Evolutionary conservation across 2,113 vertebrate genomes (phyloP).

Genomic region (Eubucco bourcierii): DNA sequence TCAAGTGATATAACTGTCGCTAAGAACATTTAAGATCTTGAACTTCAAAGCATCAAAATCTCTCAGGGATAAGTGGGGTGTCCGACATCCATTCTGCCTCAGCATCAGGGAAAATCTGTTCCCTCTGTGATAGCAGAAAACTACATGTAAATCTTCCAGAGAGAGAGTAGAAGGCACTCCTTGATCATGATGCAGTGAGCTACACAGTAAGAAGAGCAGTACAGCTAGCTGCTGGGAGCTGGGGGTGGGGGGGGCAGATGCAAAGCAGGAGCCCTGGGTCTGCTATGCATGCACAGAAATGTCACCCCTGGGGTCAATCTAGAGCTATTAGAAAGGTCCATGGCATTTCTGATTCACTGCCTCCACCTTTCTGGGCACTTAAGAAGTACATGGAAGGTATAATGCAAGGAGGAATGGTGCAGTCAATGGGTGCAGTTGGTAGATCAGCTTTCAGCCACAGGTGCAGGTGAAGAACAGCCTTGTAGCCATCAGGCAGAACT

Average conservation of each 20-base stretch:
- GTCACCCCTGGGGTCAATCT: fast-evolving
- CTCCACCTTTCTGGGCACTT: neutral
- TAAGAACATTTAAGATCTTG: neutral
- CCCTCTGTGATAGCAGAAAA: neutral
- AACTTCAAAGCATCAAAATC: slow-evolving; percentile 46
- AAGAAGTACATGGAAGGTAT: neutral
- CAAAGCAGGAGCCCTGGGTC: neutral
- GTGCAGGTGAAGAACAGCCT: neutral
- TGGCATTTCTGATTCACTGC: neutral
- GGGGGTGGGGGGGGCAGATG: neutral
- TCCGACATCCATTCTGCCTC: neutral
- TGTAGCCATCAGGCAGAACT: neutral
- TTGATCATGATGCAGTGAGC: neutral
- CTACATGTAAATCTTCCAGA: neutral
- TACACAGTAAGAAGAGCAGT: fast-evolving
- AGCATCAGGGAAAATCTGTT: neutral
- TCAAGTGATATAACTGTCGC: neutral
- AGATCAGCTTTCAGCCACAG: neutral
- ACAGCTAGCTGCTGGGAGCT: neutral
- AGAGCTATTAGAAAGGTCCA: neutral
- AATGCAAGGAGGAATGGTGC: neutral
- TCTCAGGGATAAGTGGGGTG: neutral
- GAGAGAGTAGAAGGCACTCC: neutral
- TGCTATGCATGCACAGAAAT: fast-evolving
- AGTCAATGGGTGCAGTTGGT: neutral